Conservation (phyloP, 2,888 invertebrate genomes). For the Aporophyla nigra region DNA sequence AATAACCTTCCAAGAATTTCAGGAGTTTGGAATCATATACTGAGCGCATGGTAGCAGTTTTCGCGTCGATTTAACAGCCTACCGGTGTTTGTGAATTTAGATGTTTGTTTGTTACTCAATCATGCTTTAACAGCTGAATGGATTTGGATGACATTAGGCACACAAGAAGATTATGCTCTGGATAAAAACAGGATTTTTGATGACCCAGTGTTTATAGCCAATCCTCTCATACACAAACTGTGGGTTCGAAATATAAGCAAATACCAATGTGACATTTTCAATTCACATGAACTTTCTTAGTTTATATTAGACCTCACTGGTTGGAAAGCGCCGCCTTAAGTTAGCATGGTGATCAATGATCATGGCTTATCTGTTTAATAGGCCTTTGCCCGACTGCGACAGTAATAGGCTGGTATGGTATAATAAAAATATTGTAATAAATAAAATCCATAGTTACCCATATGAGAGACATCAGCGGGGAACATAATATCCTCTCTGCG, state of each 20-base stretch:
- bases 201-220: neutral
- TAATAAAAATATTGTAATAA: neutral
- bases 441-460: slow-evolving; percentile 84
- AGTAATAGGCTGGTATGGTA: no score
- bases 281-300: neutral
- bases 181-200: neutral
- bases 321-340: neutral
- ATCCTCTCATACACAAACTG: neutral
- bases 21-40: no score
- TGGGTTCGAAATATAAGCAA: neutral
- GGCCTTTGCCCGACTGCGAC: neutral
- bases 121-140: neutral
- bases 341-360: neutral
- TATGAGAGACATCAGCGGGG: slow-evolving; percentile 92
- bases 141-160: neutral
- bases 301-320: neutral
- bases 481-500: slow-evolving; percentile 96
- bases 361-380: neutral
- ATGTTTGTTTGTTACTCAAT: neutral
- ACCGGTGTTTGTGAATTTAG: neutral
- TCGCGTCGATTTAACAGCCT: no score
- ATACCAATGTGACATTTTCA: neutral
- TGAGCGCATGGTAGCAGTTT: no score
- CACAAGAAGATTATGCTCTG: neutral
- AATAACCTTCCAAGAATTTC: no score